Base-by-base conservation (phyloP, 2,888 invertebrate genomes). In the Horisme vitalbata region DNA sequence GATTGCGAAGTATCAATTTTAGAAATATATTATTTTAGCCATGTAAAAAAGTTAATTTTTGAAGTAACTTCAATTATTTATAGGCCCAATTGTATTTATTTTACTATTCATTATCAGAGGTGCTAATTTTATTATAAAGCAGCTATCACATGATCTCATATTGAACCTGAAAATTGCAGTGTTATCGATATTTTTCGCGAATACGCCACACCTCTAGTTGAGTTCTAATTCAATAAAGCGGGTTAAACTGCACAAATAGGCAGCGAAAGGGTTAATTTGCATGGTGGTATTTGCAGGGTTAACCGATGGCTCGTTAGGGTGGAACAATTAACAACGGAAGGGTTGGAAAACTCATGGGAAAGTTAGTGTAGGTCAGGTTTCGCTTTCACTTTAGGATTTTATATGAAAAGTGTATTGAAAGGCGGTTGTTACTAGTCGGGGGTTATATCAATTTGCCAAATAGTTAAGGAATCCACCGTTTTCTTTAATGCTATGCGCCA, bases 231-330 rank as follows among this genome's bases (percentile, higher is more conserved):
- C 82, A 89, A 88, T 88, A 85, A 87, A 78, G 79, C 79, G 68
- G 76, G 85, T 79, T 85, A 84, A 87, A 79, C 75, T 80, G 75
- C 71, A 66, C 79, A 81, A 83, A 85, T 79, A 79, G 78, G 71
- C 83, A 65, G 83, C 65, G 81, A 83, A 88, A 87, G 89, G 88
- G 88, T 87, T 88, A 85, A 88, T 89, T 89, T 89, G 85, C 89
- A 85, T 88, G 84, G 78, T 74, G 76, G 79, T 70, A 71, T 79
- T 79, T 70, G 79, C 77, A 76, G 84, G 85, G 88, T 84, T 87
- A 88, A 89, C 87, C 81, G 79, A 68, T 73, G 76, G 78, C 85
- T 87, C 80, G 85, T 89, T 88, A 88, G 86, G 86, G 87, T 73
- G 71, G 69, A 68, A 71, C 84, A 87, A 88, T 88, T 88, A 88